phyloP scores from a whole-genome alignment of 2,888 invertebrate genomes.

The Cephalotes varians region DNA sequence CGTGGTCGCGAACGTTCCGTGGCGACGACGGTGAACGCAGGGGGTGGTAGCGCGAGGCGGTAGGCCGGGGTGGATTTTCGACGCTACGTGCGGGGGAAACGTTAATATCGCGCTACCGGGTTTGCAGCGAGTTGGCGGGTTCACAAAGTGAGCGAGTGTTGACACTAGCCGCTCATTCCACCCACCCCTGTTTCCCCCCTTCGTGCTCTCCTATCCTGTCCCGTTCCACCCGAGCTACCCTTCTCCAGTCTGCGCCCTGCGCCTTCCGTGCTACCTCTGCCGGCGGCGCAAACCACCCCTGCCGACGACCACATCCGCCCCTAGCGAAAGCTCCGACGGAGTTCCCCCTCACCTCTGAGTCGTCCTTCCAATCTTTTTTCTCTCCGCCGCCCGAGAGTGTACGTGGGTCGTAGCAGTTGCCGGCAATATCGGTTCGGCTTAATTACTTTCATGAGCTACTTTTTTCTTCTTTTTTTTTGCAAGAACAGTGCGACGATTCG shows the following conservation, averaged over 20 bases:
- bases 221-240: slow-evolving; percentile 57
- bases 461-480: slow-evolving; percentile 27
- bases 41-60: slow-evolving; percentile 38
- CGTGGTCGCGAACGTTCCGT: slow-evolving; percentile 63
- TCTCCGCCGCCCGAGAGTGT: slow-evolving; percentile 24
- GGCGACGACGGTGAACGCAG: slow-evolving; percentile 51
- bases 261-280: slow-evolving; percentile 66
- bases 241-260: slow-evolving; percentile 70
- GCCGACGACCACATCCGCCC: slow-evolving; percentile 65
- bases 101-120: slow-evolving; percentile 83
- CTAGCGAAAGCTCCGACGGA: slow-evolving; percentile 47
- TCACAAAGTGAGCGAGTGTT: slow-evolving; percentile 85
- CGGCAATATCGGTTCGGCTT: slow-evolving; percentile 58
- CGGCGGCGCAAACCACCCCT: slow-evolving; percentile 61
- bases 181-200: slow-evolving; percentile 66
- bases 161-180: slow-evolving; percentile 83
- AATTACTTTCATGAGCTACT: slow-evolving; percentile 69
- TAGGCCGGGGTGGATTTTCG: slow-evolving; percentile 68
- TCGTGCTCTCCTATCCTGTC: slow-evolving; percentile 54
- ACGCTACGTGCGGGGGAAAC: slow-evolving; percentile 77
- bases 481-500: slow-evolving; percentile 6
- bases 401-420: slow-evolving; percentile 37
- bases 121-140: slow-evolving; percentile 81
- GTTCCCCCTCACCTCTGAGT: slow-evolving; percentile 34
- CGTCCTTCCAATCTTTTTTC: slow-evolving; percentile 50